Evolutionary conservation across 2,888 invertebrate species (phyloP), one percentile per base, ranked within the genome.

Genomic region (Lathronympha strigana): DNA sequence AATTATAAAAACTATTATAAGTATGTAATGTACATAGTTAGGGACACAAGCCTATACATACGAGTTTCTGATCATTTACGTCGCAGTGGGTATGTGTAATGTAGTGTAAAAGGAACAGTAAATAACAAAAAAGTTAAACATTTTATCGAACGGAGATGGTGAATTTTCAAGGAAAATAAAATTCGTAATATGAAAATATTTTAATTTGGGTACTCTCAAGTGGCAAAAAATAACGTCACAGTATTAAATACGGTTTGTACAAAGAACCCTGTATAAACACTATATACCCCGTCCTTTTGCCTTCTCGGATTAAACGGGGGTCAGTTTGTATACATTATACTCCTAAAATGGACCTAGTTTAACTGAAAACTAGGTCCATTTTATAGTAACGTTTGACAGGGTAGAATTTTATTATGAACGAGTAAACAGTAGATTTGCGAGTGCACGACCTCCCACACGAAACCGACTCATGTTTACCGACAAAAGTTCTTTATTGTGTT

Each of bases 391-490:
- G 28, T 28, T 25, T 2, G 23, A 38, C 11, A 25, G 36, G 17
- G 19, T 45, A 57, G 31, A 25, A 57, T 57, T 57, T 19, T 17
- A 40, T 31, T 9, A 31, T 19, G 19, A 9, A n/a, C 50, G 50
- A 28, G 28, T 50, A 40, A 51, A 40, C 61, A 38, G 40, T 38
- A 50, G 49, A 50, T 49, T 51, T 61, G 43, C 57, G 57, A 57
- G 43, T 61, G 57, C 57, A 28, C 50, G 67, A 67, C 63, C 67
- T 63, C 67, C 67, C 67, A 67, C 67, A 58, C 33, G 49, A 61
- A 47, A 66, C 40, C 31, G 55, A 50, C 13, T 55, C 31, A 31
- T 67, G 58, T 67, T 67, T 67, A 53, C 67, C 63, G 63, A 57
- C 67, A 63, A 67, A 67, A 67, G 55, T 51, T 28, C 36, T 47